Evolutionary conservation across 2,797 vertebrate species (phyloP).

Genomic region (Bryconaethiops microstoma): DNA sequence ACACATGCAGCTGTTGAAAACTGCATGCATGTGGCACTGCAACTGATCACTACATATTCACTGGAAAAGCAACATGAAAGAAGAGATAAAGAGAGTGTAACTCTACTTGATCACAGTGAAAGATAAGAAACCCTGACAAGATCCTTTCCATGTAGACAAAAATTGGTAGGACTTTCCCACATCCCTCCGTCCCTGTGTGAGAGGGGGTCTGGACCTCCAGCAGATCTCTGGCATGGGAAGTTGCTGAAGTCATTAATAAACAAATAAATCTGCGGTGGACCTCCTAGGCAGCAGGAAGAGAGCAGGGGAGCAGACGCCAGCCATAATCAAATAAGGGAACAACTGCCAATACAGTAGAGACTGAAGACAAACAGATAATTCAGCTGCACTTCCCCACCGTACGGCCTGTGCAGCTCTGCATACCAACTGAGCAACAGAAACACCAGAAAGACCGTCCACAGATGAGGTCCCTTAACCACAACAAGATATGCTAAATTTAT

Average conservation of each 20-base stretch:
- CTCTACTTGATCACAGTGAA: conserved; percentile 3
- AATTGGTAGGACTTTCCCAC: conserved; percentile 1
- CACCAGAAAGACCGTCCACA: not conserved
- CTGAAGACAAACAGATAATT: conserved; percentile 52
- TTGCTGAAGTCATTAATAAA: conserved; percentile 57
- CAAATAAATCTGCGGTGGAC: conserved; percentile 58
- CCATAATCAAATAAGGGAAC: conserved; percentile 69
- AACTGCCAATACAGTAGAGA: conserved; percentile 58
- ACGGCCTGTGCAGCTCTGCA: not conserved
- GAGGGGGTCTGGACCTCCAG: not conserved
- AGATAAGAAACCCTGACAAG: not conserved
- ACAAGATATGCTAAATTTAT: no score
- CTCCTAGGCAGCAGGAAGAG: conserved; percentile 52
- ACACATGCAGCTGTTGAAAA: not conserved
- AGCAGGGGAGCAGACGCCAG: conserved; percentile 44
- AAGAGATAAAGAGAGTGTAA: not conserved
- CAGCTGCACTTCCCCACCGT: not conserved
- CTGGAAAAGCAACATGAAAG: not conserved
- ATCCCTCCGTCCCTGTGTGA: conserved; percentile 11
- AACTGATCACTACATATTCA: not conserved
- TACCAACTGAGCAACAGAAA: not conserved
- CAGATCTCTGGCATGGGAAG: conserved; percentile 37
- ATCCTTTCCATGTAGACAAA: not conserved
- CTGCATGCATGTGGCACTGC: not conserved
- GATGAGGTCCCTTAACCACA: not conserved